Evolutionary conservation across 2,888 invertebrate genomes (phyloP).

Genomic region (Alviniconcha strummeri): DNA sequence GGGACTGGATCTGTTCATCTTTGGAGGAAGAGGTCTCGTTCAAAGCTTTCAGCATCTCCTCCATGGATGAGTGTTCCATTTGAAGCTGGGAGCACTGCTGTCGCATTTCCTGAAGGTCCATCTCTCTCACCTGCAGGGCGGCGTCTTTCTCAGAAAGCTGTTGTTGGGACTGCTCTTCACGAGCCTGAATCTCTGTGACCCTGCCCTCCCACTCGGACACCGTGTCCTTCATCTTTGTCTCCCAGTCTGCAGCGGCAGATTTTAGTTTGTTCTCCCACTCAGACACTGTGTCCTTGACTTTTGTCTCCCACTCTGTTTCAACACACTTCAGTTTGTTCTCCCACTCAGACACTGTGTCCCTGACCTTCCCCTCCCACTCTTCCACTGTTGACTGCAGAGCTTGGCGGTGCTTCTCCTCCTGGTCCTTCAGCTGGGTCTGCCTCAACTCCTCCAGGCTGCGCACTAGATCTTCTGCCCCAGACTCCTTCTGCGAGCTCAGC

Average conservation of each 20-base stretch:
- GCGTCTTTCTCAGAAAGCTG: constrained; percentile 8
- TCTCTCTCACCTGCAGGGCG: constrained; percentile 37
- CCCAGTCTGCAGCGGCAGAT: constrained; percentile 38
- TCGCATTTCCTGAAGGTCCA: constrained; percentile 24
- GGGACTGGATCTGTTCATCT: constrained; percentile 49
- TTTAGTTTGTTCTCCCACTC: constrained; percentile 49
- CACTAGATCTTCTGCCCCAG: constrained; percentile 53
- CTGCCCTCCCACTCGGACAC: constrained; percentile 33
- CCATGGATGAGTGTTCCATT: constrained; percentile 47
- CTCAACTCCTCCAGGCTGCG: constrained; percentile 51
- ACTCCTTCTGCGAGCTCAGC: constrained; percentile 59
- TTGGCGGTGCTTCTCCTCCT: constrained; percentile 44
- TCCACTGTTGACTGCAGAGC: constrained; percentile 22
- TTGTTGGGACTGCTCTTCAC: constrained; percentile 7
- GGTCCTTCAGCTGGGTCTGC: constrained; percentile 51
- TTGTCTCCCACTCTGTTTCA: constrained; percentile 41
- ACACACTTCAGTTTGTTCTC: constrained; percentile 50
- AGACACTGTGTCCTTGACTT: constrained; percentile 21
- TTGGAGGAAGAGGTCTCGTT: constrained; percentile 52
- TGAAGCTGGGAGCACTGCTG: constrained; percentile 35
- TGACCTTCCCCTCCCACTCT: constrained; percentile 36
- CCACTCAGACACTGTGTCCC: constrained; percentile 32
- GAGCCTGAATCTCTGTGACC: constrained; percentile 10
- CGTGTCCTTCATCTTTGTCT: constrained; percentile 18
- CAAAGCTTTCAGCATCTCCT: constrained; percentile 60